Evolutionary conservation across 2,797 vertebrate species (phyloP).

Genomic region (Schizopygopsis pylzovi): DNA sequence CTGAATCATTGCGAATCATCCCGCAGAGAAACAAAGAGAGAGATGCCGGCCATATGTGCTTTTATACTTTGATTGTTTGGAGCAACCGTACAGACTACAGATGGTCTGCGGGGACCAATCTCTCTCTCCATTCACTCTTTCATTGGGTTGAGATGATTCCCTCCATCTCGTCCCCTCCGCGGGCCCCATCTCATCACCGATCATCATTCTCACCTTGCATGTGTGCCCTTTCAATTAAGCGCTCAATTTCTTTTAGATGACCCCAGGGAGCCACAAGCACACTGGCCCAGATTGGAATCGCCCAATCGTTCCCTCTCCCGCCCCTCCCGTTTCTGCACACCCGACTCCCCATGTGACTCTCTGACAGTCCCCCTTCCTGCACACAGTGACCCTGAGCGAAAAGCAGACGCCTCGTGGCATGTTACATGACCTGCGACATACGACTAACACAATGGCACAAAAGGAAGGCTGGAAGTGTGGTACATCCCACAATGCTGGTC

Average conservation of each 20-base stretch:
- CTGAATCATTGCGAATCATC: slow-evolving; percentile 13
- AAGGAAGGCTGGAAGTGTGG: background rate
- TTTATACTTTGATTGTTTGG: slow-evolving; percentile 40
- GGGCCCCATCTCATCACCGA: slow-evolving; percentile 65
- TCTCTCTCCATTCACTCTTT: slow-evolving; percentile 11
- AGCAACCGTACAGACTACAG: slow-evolving; percentile 9
- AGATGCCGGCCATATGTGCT: background rate
- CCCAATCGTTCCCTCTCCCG: slow-evolving; percentile 59
- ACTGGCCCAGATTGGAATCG: slow-evolving; percentile 75
- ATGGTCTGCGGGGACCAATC: background rate
- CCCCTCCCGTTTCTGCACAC: slow-evolving; percentile 27
- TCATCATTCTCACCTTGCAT: slow-evolving; percentile 77
- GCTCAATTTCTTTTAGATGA: slow-evolving; percentile 79
- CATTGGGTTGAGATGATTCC: slow-evolving; percentile 56
- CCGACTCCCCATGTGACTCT: slow-evolving; percentile 50
- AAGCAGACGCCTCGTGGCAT: slow-evolving; percentile 57
- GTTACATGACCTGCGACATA: slow-evolving; percentile 53
- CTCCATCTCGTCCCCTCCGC: slow-evolving; percentile 63
- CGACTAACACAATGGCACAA: slow-evolving; percentile 41
- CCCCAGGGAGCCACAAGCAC: slow-evolving; percentile 73
- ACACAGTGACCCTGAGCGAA: slow-evolving; percentile 38
- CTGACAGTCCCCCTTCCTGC: slow-evolving; percentile 25
- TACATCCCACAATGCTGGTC: background rate
- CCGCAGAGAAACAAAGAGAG: slow-evolving; percentile 6
- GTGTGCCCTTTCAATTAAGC: slow-evolving; percentile 83